These are phyloP conservation scores for Tipula vernalis DNA, from an alignment of 2,888 invertebrate genomes.

Conservation along the genomic window DNA sequence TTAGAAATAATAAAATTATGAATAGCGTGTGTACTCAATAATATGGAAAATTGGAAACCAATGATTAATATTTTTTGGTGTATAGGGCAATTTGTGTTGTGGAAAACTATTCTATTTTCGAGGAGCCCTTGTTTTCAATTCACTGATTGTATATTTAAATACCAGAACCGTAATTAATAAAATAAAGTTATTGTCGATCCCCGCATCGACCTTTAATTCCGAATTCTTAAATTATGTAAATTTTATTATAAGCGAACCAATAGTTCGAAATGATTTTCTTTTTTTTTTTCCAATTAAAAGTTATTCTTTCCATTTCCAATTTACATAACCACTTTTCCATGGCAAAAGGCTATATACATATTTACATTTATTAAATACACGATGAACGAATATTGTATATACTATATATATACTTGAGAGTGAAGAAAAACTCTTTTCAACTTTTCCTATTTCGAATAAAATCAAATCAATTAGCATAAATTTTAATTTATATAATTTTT, in stretches of 20 bases:
- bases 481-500: not conserved
- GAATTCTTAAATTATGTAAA: not conserved
- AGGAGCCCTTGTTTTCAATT: not conserved
- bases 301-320: not conserved
- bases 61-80: not conserved
- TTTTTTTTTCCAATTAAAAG: not conserved
- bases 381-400: not conserved
- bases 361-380: not conserved
- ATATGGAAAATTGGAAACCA: not conserved
- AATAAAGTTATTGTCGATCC: not conserved
- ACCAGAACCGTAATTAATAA: not conserved
- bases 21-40: not conserved
- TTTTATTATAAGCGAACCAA: not conserved
- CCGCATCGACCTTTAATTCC: not conserved
- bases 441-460: not conserved
- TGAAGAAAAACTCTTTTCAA: not conserved
- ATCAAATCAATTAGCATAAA: constrained; percentile 4
- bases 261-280: constrained; percentile 4
- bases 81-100: not conserved
- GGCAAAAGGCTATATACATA: not conserved
- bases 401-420: not conserved
- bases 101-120: not conserved
- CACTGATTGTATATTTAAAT: not conserved
- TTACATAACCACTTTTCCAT: not conserved
- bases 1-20: not conserved